These are phyloP conservation scores for Dugesia japonica DNA, from an alignment of 2,888 invertebrate genomes.

Conservation along the genomic window DNA sequence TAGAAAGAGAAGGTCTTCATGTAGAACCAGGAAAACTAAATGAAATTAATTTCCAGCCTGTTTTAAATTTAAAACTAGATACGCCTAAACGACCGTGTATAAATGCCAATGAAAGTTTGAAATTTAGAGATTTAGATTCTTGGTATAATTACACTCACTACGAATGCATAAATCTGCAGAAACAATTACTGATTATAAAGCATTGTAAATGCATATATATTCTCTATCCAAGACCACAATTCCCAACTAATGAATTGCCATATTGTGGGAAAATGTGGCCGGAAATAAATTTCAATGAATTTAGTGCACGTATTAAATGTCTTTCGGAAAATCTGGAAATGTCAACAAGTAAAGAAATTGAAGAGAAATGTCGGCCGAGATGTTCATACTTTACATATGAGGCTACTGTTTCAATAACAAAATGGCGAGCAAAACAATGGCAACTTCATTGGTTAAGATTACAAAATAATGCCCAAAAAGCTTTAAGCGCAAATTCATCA, in stretches of 20 bases:
- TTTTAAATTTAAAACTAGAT: conserved; percentile 24
- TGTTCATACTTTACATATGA: conserved; percentile 26
- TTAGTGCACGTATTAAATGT: neutral
- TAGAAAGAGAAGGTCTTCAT: conserved; percentile 32
- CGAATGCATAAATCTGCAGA: neutral
- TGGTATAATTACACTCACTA: neutral
- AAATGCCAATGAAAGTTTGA: neutral
- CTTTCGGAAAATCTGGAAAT: neutral
- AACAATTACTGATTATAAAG: conserved; percentile 8
- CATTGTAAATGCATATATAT: conserved; percentile 21
- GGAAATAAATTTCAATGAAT: neutral
- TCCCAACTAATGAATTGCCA: conserved; percentile 8
- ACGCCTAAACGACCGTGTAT: conserved; percentile 28
- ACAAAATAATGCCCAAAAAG: conserved; percentile 17
- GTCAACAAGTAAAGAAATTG: neutral
- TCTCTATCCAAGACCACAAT: conserved; percentile 8
- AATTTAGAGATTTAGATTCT: neutral
- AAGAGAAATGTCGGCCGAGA: neutral
- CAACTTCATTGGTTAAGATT: conserved; percentile 23
- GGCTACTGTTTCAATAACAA: conserved; percentile 21
- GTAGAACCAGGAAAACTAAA: conserved; percentile 35
- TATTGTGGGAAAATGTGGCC: conserved; percentile 23
- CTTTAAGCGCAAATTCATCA: neutral
- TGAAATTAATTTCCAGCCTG: conserved; percentile 34
- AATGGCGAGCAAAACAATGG: conserved; percentile 26